A percentile compares a stretch with the other conserved stretches of the same genome.
Conservation (phyloP, 2,888 invertebrate species). For the Hybos culiciformis region DNA sequence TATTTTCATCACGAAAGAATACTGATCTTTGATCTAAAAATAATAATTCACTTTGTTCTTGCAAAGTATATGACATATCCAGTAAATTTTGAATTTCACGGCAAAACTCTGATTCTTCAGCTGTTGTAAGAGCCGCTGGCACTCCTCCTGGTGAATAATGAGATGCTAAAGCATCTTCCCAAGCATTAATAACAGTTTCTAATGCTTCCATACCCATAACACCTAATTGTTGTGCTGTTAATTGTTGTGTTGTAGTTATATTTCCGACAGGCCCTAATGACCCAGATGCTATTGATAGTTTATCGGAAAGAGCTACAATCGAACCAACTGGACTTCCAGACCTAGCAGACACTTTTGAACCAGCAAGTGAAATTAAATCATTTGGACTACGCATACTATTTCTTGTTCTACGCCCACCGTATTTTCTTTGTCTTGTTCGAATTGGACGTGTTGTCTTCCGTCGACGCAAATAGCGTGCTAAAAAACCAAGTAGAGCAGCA, state of each 20-base stretch:
- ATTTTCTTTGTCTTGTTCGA: constrained; percentile 43
- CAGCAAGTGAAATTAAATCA: constrained; percentile 52
- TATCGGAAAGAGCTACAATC: constrained; percentile 46
- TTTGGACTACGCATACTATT: constrained; percentile 54
- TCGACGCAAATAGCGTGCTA: constrained; percentile 67
- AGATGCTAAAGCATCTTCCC: constrained; percentile 86
- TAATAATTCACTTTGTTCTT: constrained; percentile 75
- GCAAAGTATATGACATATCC: constrained; percentile 70
- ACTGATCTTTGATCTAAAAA: constrained; percentile 82
- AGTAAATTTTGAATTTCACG: constrained; percentile 66
- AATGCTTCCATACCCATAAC: constrained; percentile 89
- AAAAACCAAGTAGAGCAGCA: constrained; percentile 64
- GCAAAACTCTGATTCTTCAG: constrained; percentile 75
- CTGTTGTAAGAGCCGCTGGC: constrained; percentile 55
- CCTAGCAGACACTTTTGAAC: constrained; percentile 46
- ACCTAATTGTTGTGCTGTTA: constrained; percentile 78
- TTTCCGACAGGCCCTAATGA: constrained; percentile 47
- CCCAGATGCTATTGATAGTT: constrained; percentile 53
- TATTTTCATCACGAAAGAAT: constrained; percentile 65
- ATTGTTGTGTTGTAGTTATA: constrained; percentile 40
- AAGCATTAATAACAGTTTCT: constrained; percentile 81
- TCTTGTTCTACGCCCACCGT: constrained; percentile 40
- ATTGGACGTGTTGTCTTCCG: constrained; percentile 50
- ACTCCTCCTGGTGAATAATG: constrained; percentile 43
- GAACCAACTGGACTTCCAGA: constrained; percentile 48